Base-by-base conservation (phyloP, 2,888 invertebrate genomes). In the Notodonta ziczac region DNA sequence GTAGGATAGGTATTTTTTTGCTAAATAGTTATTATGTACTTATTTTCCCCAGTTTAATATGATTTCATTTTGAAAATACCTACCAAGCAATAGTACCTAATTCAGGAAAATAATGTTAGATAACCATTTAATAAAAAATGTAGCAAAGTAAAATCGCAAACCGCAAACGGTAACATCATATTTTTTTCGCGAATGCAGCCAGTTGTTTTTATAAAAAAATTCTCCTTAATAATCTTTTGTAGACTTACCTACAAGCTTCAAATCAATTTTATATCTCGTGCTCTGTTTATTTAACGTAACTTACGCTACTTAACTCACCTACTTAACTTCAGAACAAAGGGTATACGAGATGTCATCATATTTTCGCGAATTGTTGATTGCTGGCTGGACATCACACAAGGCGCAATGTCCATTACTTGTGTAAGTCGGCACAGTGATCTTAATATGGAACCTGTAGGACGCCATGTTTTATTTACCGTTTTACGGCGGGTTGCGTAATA, bases 401-500 rank as follows among this genome's bases (percentile, higher is more conserved):
- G 10, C 10, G 13, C 46, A 46, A 46, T 46, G n/a, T 6, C 46
- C 46, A 46, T 46, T 46, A 52, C 52, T 52, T 52, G 52, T 52
- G 52, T 32, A 52, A 52, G 52, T 12, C 7, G 52, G 32, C 52
- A 52, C 52, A 52, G 32, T 52, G 59, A 54, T 62, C 59, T 70
- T 51, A 51, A 65, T 68, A 70, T 60, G 46, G 8, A 54, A 54
- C 54, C 50, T 65, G 62, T 62, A 68, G 69, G 66, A 56, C 65
- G 60, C 53, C 67, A 56, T 71, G 59, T 65, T 60, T 63, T 65
- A 51, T 66, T 63, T 70, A 14, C 58, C 62, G 58, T 61, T 74
- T 67, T 71, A 74, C 65, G 61, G 71, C 56, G 57, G 48, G 42
- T 76, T 65, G 56, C 58, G 58, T 51, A 66, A 68, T 63, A 32